A percentile compares a stretch with the other conserved stretches of the same genome.
Evolutionary conservation across 1,140 invertebrate species (phyloP).

Genomic region (Ectropis grisescens): DNA sequence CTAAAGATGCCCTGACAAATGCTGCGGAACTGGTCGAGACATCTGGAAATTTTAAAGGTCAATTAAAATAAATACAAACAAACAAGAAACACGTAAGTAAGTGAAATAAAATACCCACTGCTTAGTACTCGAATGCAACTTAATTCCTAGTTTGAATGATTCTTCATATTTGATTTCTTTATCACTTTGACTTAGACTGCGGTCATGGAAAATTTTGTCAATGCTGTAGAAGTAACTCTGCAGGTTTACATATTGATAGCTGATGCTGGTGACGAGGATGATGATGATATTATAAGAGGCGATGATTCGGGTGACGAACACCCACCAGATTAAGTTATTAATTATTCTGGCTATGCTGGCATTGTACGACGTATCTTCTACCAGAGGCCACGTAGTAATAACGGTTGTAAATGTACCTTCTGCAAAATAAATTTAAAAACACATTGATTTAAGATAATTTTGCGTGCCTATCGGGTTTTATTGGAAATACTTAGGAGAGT

Average conservation of each 20-base stretch:
- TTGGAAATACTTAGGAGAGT: background rate
- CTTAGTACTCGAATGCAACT: constrained; percentile 28
- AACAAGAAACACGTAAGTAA: background rate
- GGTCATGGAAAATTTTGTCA: constrained; percentile 21
- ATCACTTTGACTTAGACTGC: constrained; percentile 12
- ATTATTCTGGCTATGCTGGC: constrained; percentile 18
- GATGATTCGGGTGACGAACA: constrained; percentile 21
- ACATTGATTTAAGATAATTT: background rate
- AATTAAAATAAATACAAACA: no score
- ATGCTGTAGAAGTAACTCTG: constrained; percentile 33
- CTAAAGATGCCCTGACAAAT: constrained; percentile 26
- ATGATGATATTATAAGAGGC: constrained; percentile 23
- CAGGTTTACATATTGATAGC: constrained; percentile 32
- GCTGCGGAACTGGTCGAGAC: constrained; percentile 18
- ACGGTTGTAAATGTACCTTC: constrained; percentile 31
- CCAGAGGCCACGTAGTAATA: constrained; percentile 29
- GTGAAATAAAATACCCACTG: constrained; percentile 17
- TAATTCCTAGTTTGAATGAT: constrained; percentile 29
- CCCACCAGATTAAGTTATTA: constrained; percentile 34
- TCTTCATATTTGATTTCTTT: constrained; percentile 30
- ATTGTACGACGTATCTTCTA: constrained; percentile 16
- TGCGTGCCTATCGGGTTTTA: background rate
- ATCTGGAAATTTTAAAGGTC: constrained; percentile 19
- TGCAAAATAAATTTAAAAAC: constrained; percentile 12
- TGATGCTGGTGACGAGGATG: constrained; percentile 17